A percentile compares a stretch with the other conserved stretches of the same genome.
phyloP scores from a whole-genome alignment of 2,113 vertebrate species.

The Psophia crepitans region DNA sequence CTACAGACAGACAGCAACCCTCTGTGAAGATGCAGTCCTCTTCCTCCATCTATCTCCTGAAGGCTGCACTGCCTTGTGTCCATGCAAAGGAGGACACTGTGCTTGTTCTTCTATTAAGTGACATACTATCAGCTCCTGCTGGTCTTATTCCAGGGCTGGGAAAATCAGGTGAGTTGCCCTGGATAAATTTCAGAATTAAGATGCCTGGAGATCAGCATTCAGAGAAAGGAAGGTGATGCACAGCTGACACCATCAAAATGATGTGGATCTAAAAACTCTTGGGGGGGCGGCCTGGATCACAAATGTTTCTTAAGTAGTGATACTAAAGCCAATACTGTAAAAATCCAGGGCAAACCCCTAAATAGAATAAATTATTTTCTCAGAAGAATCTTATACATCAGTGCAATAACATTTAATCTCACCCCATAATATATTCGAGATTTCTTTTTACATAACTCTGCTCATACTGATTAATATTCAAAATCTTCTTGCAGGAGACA shows the following conservation, averaged over 20 bases:
- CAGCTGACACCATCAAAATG: neutral
- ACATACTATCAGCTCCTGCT: neutral
- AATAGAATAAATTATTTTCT: neutral
- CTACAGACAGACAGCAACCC: neutral
- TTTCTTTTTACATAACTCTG: neutral
- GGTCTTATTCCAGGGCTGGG: neutral
- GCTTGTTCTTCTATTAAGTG: neutral
- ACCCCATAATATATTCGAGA: neutral
- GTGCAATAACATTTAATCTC: neutral
- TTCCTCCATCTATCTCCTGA: accelerated
- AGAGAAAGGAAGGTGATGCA: neutral
- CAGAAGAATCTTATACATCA: neutral
- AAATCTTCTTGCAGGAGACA: neutral
- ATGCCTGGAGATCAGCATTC: neutral
- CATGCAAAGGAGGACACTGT: accelerated
- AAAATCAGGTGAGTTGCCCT: neutral
- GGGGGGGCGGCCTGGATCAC: neutral
- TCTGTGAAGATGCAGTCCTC: neutral
- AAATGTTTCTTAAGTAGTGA: neutral
- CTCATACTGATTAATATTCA: neutral
- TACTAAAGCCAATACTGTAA: neutral
- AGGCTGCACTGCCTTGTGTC: neutral
- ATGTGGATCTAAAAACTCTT: neutral
- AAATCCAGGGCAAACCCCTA: neutral
- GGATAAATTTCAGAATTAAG: neutral